A percentile compares a stretch with the other conserved stretches of the same genome.
These are phyloP conservation scores for Scomberomorus guttatus DNA, from an alignment of 2,797 vertebrate genomes.

Conservation along the genomic window DNA sequence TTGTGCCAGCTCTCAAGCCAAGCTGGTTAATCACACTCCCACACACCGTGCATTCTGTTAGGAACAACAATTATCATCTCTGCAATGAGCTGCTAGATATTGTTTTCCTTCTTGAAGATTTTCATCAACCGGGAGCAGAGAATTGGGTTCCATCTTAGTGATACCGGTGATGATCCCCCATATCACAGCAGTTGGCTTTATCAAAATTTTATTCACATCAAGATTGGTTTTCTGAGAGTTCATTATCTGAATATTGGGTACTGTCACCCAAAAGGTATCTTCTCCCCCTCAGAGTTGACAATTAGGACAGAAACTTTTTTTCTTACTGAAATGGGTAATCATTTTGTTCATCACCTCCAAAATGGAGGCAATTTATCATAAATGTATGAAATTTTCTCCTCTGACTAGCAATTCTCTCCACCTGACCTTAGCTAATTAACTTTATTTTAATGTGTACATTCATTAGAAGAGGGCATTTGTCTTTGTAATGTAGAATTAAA, in stretches of 20 bases:
- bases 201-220: constrained; percentile 34
- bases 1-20: constrained; percentile 49
- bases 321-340: constrained; percentile 43
- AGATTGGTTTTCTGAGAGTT: constrained; percentile 51
- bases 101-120: constrained; percentile 54
- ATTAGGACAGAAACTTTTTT: constrained; percentile 30
- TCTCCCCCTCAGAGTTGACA: constrained; percentile 44
- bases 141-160: constrained; percentile 13
- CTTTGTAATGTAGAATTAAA: constrained; percentile 30
- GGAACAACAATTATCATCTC: constrained; percentile 64
- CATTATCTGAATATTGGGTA: constrained; percentile 65
- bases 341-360: constrained; percentile 44
- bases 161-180: constrained; percentile 32
- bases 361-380: constrained; percentile 35
- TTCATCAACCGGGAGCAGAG: constrained; percentile 33
- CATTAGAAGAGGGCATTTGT: constrained; percentile 18
- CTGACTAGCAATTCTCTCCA: constrained; percentile 24
- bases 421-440: constrained; percentile 22
- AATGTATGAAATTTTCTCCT: constrained; percentile 40
- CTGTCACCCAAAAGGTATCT: constrained; percentile 48
- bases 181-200: constrained; percentile 32
- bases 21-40: constrained; percentile 66
- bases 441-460: constrained; percentile 22
- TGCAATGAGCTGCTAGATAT: constrained; percentile 49
- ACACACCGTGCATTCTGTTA: constrained; percentile 55